A percentile compares a stretch with the other conserved stretches of the same genome.
Evolutionary conservation across 1,140 invertebrate genomes (phyloP).

Genomic region (Oscheius sp.): DNA sequence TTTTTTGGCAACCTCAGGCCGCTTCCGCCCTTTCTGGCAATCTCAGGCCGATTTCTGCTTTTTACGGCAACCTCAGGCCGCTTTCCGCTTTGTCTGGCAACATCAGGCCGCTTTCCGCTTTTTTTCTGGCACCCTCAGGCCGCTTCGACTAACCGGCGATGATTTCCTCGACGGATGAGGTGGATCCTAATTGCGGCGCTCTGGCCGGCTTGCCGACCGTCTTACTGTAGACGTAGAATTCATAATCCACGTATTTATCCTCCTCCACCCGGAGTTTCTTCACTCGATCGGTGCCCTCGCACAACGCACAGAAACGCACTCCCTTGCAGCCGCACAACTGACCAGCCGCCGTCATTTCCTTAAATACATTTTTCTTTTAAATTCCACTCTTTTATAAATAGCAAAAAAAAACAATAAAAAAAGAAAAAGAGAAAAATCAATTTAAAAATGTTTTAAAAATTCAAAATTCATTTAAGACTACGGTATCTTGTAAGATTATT

Average conservation of each 20-base stretch:
- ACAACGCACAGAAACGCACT: conserved; percentile 45
- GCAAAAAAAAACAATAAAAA: background rate
- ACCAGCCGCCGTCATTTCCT: background rate
- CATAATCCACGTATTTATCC: conserved; percentile 29
- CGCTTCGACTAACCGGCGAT: conserved; percentile 10
- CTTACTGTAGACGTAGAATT: conserved; percentile 32
- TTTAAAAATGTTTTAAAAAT: no score
- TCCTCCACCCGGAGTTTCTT: conserved; percentile 38
- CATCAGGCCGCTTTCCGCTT: no score
- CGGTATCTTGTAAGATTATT: background rate
- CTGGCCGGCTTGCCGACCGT: conserved; percentile 5
- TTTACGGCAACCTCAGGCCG: no score
- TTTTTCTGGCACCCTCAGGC: no score
- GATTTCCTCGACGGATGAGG: conserved; percentile 27
- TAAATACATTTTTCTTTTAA: background rate
- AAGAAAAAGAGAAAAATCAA: no score
- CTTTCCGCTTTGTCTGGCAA: no score
- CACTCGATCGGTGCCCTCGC: conserved; percentile 44
- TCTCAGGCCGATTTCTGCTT: no score
- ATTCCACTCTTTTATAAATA: background rate
- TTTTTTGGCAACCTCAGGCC: no score
- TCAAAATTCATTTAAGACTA: no score
- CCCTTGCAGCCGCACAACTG: conserved; percentile 49
- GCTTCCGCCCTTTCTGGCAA: no score
- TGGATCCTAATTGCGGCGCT: conserved; percentile 2